phyloP scores from a whole-genome alignment of 2,113 vertebrate species.

The Cyrtonyx montezumae region DNA sequence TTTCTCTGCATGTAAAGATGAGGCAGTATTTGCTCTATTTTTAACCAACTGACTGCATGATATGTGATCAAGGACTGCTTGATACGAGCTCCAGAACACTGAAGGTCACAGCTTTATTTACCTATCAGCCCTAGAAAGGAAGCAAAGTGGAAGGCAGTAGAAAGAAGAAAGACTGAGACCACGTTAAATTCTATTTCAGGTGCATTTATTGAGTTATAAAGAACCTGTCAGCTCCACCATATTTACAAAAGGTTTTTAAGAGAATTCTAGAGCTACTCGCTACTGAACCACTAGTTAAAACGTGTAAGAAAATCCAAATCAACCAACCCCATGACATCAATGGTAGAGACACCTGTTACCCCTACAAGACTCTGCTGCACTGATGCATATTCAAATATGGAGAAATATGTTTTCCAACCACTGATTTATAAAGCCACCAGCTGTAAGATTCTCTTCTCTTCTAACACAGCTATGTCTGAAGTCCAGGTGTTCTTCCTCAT shows the following conservation, averaged over 20 bases:
- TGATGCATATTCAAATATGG: background rate
- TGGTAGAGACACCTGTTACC: background rate
- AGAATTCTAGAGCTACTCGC: constrained; percentile 2
- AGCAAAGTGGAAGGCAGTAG: background rate
- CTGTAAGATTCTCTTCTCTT: background rate
- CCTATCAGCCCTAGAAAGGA: background rate
- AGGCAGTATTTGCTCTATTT: background rate
- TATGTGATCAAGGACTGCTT: background rate
- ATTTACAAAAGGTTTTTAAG: constrained; percentile 49
- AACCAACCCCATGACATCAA: background rate
- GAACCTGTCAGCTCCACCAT: constrained; percentile 39
- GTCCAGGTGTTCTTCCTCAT: background rate
- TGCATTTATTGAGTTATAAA: constrained; percentile 62
- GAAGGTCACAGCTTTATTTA: background rate
- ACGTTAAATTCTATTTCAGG: background rate
- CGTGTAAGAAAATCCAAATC: background rate
- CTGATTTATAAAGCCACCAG: background rate
- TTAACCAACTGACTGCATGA: background rate
- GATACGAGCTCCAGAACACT: background rate
- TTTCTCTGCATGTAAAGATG: background rate
- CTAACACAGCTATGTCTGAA: background rate
- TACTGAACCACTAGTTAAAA: background rate
- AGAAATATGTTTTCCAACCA: background rate
- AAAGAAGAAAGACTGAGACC: background rate
- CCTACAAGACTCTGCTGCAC: background rate